Percentiles rank a stretch among this genome's conserved stretches.
Evolutionary conservation across 92 coral and sea anemone genomes (phyloP).

Genomic region (Paragorgia papillata): DNA sequence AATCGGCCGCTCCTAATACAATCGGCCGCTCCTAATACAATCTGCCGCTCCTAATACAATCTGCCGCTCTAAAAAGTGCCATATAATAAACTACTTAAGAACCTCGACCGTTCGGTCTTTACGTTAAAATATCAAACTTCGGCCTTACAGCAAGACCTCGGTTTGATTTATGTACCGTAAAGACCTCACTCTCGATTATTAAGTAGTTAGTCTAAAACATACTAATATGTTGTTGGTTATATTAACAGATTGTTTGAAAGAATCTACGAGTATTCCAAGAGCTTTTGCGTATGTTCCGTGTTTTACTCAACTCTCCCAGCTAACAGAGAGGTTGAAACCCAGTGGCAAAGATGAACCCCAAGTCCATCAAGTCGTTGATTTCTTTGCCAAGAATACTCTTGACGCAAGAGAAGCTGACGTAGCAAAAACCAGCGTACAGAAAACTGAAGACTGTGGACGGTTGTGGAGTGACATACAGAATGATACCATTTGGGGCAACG

Average conservation of each 20-base stretch:
- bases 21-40: too few relatives aligned
- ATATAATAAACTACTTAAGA: too few relatives aligned
- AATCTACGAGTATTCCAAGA: slow-evolving; percentile 65
- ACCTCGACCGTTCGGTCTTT: too few relatives aligned
- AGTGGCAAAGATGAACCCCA: background rate
- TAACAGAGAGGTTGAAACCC: slow-evolving; percentile 37
- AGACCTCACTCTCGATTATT: too few relatives aligned
- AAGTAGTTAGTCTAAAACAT: too few relatives aligned
- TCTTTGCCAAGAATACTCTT: background rate
- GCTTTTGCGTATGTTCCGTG: slow-evolving; percentile 92
- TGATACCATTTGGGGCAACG: slow-evolving; percentile 86
- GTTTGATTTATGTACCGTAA: too few relatives aligned
- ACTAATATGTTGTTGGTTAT: too few relatives aligned
- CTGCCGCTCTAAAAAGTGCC: too few relatives aligned
- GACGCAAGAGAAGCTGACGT: background rate
- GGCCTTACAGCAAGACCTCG: too few relatives aligned
- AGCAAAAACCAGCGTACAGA: background rate
- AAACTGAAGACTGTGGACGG: slow-evolving; percentile 20
- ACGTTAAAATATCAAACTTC: too few relatives aligned
- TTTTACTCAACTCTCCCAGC: slow-evolving; percentile 67
- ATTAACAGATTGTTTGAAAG: slow-evolving; percentile 52
- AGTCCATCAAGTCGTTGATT: slow-evolving; percentile 4
- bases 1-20: too few relatives aligned
- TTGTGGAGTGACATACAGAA: slow-evolving; percentile 76
- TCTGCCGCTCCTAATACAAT: too few relatives aligned